Evolutionary conservation across 2,888 invertebrate genomes (phyloP), one percentile per base, ranked within the genome.

Genomic region (Zootermopsis nevadensis): DNA sequence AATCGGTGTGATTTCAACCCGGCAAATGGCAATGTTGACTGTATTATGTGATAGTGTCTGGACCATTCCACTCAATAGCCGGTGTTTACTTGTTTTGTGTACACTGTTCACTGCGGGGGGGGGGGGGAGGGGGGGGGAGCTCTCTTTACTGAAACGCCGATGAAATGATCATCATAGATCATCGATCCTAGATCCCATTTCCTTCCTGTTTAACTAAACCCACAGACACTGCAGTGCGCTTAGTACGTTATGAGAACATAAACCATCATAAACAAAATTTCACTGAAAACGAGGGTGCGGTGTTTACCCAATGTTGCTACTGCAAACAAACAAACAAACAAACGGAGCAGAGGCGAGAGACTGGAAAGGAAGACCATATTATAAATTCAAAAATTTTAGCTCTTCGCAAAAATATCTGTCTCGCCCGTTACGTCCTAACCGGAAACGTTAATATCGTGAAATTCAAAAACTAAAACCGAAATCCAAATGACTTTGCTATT

Each of bases 251-350:
- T 48, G 19, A 19, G 48, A 1, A n/a, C n/a, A 60, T 60, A 60
- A 60, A 60, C n/a, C 60, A 27, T 60, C 53, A 53, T 53, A 53
- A 60, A 60, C 27, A 60, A 60, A 60, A n/a, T 60, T 60, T 60
- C 60, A 48, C 48, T 48, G 48, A 48, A 6, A 48, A 15, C 48
- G 19, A 15, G 3, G 12, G 48, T 3, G 48, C 19, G 19, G 19
- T 15, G 19, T 48, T 48, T 48, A 48, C 1, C 15, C 15, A 12
- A 48, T 19, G 3, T 19, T 19, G 48, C 19, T 2, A 48, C 19
- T 48, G 15, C 0, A 48, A 48, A 48, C 19, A 48, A 48, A 48
- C 0, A 48, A 48, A 48, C 19, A 48, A 48, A 48, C 15, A 48
- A 48, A 15, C 3, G 48, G 19, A 15, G 15, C 8, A 48, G 19